Evolutionary conservation across 2,113 vertebrate genomes (phyloP), one percentile per base, ranked within the genome.

Genomic region (Scolopax mira): DNA sequence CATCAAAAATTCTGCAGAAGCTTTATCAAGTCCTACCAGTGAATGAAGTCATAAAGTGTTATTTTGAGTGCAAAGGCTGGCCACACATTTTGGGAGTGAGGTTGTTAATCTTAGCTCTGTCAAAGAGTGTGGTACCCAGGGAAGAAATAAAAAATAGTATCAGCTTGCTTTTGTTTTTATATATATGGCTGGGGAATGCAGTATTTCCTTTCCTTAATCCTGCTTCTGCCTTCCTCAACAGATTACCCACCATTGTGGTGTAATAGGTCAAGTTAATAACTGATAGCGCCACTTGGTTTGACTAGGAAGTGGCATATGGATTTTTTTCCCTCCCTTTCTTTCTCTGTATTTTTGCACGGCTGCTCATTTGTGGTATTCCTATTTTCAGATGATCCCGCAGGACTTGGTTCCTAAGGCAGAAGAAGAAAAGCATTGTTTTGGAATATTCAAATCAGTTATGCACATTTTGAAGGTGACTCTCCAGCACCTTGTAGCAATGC

Each of bases 271-370:
- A 80, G 31, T 61, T 86, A 92, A 79, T 57, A 78, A 78, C 61
- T 60, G 55, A 49, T 60, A 73, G 17, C 44, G 16, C 5, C 23
- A 15, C 31, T 79, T 93, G 57, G 19, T 74, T 94, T 86, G 42
- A 62, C 39, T 48, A 31, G 54, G 48, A 69, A n/a, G 2, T 3
- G 6, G 7, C 3, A 6, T 39, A 31, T 2, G 5, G 1, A 1
- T 4, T 4, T 30, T 33, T 55, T n/a, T 23, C 2, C 1, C 4
- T 0, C 4, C 0, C 18, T 46, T 42, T 75, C 9, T 49, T 84
- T 74, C 51, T 55, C 3, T 46, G 6, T 28, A 15, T 7, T 41
- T 82, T 49, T 70, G 5, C 11, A 46, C 0, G 0, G 10, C 41
- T 75, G 22, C 54, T 30, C n/a, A 9, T 73, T 64, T 65, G 28